A percentile compares a stretch with the other conserved stretches of the same genome.
Conservation (phyloP, 2,113 vertebrate genomes). For the Lynx canadensis region DNA sequence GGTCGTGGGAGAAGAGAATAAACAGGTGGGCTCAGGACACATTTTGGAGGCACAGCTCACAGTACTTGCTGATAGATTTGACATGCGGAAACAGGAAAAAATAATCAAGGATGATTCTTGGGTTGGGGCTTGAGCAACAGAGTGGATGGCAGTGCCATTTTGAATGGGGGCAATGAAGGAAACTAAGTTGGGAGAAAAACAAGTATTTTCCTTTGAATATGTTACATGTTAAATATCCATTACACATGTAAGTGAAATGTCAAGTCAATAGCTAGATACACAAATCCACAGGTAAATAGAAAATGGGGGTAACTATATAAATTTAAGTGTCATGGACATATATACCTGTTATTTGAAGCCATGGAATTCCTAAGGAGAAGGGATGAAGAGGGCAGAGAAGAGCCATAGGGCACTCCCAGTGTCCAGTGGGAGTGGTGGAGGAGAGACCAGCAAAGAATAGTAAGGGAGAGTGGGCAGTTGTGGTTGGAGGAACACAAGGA, state of each 20-base stretch:
- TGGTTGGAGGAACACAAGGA: background rate
- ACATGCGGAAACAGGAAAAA: background rate
- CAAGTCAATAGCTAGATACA: background rate
- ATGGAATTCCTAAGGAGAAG: background rate
- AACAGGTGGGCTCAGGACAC: background rate
- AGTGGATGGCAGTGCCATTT: background rate
- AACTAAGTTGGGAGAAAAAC: background rate
- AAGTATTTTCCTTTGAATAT: background rate
- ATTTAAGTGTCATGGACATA: background rate
- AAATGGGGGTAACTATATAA: background rate
- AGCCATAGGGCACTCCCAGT: background rate
- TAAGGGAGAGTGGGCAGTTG: background rate
- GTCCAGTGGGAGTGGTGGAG: background rate
- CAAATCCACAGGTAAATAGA: slow-evolving; percentile 18
- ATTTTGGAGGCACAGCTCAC: background rate
- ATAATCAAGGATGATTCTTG: background rate
- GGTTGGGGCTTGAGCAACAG: background rate
- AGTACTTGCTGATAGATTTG: background rate
- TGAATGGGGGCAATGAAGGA: background rate
- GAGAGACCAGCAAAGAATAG: background rate
- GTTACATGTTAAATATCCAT: background rate
- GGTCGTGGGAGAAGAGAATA: background rate
- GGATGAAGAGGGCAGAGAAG: background rate
- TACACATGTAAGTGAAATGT: background rate
- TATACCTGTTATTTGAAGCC: background rate